phyloP scores from a whole-genome alignment of 2,797 vertebrate genomes.

The Geotrypetes seraphini region DNA sequence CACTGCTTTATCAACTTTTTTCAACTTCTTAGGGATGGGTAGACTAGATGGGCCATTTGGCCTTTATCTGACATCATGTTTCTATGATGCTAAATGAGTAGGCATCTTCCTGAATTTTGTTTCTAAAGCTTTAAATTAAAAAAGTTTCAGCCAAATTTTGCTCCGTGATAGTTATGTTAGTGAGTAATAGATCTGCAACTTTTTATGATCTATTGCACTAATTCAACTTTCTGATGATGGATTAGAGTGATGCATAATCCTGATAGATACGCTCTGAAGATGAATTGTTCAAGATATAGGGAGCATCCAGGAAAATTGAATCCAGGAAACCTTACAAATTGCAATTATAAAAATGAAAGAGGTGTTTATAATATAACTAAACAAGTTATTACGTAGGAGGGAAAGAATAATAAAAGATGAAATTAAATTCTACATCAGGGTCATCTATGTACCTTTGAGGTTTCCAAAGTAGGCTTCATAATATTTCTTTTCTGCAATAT shows the following conservation, averaged over 20 bases:
- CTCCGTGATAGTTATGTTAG: background rate
- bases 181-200: constrained; percentile 1
- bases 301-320: background rate
- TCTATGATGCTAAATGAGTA: too few species aligned
- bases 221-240: background rate
- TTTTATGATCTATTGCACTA: background rate
- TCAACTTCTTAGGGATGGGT: too few species aligned
- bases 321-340: background rate
- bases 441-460: background rate
- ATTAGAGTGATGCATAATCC: background rate
- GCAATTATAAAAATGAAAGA: constrained; percentile 7
- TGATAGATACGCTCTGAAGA: constrained; percentile 10
- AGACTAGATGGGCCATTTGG: too few species aligned
- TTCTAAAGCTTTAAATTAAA: too few species aligned
- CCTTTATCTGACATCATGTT: too few species aligned
- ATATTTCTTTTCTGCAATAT: too few species aligned
- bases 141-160: background rate
- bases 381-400: background rate
- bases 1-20: too few species aligned
- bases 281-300: background rate
- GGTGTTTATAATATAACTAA: constrained; percentile 12
- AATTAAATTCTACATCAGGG: background rate
- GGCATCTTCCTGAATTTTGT: too few species aligned
- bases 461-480: too few species aligned
- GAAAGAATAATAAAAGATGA: constrained; percentile 1